These are phyloP conservation scores for Caenorhabditis sinica DNA, from an alignment of 2,888 invertebrate genomes.

Conservation along the genomic window DNA sequence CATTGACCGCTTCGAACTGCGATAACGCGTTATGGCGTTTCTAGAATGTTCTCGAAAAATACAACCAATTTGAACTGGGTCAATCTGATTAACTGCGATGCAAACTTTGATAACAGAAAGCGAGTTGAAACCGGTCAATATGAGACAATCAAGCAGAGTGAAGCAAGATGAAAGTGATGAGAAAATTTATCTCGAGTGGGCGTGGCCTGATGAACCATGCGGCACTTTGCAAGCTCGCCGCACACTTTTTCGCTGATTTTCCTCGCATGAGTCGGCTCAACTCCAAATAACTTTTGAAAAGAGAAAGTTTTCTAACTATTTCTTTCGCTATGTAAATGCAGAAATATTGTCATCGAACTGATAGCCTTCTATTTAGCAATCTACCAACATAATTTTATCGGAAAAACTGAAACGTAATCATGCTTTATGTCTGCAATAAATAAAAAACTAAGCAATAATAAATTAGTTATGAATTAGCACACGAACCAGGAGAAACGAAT, in stretches of 20 bases:
- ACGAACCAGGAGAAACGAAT: neutral
- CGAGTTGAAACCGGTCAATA: neutral
- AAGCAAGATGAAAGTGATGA: neutral
- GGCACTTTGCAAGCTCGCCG: neutral
- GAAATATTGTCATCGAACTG: neutral
- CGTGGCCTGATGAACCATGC: constrained; percentile 1
- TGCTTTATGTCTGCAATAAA: neutral
- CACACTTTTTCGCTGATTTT: neutral
- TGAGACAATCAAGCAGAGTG: neutral
- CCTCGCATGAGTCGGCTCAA: too few species aligned
- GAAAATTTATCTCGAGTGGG: neutral
- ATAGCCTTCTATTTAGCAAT: too few species aligned
- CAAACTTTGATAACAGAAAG: neutral
- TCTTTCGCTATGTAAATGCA: neutral
- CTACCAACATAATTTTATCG: too few species aligned
- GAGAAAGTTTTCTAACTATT: too few species aligned
- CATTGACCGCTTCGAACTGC: neutral
- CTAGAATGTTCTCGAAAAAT: constrained; percentile 2
- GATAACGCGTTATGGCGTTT: neutral
- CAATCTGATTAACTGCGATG: neutral
- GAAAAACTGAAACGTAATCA: neutral
- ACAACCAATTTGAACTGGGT: neutral
- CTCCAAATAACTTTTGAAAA: too few species aligned
- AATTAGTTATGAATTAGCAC: constrained; percentile 13
- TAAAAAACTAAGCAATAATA: neutral